Evolutionary conservation across 1,140 invertebrate species (phyloP).

Genomic region (Heliconius hewitsoni): DNA sequence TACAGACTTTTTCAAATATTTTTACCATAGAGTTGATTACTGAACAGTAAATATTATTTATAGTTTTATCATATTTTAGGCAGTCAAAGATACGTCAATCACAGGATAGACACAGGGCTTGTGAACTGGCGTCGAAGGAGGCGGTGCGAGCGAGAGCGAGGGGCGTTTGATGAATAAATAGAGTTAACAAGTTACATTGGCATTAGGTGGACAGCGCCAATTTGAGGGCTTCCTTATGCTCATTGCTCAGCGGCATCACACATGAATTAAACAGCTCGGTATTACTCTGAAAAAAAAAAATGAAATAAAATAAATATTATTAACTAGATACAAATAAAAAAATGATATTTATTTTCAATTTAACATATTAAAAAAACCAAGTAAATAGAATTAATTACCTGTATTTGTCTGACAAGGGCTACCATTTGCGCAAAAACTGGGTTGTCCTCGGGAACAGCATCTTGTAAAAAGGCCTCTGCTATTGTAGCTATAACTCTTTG

Average conservation of each 20-base stretch:
- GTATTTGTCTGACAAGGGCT: slow-evolving; percentile 76
- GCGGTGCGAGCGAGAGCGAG: slow-evolving; percentile 37
- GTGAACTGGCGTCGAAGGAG: slow-evolving; percentile 51
- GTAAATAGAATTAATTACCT: slow-evolving; percentile 44
- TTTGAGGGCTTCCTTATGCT: slow-evolving; percentile 91
- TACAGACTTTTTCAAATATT: slow-evolving; percentile 29
- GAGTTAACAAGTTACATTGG: slow-evolving; percentile 29
- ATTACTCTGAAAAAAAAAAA: slow-evolving; percentile 80
- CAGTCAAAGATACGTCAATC: slow-evolving; percentile 34
- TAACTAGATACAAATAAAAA: neutral
- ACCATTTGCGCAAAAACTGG: slow-evolving; percentile 90
- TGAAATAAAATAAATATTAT: neutral
- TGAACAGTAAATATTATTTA: slow-evolving; percentile 24
- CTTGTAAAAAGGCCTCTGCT: slow-evolving; percentile 92
- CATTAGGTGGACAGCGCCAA: slow-evolving; percentile 82
- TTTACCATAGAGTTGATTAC: slow-evolving; percentile 31
- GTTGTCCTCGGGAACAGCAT: slow-evolving; percentile 88
- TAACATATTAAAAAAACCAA: too few species aligned
- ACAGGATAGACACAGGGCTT: slow-evolving; percentile 41
- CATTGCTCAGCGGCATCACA: slow-evolving; percentile 86
- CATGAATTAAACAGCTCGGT: slow-evolving; percentile 92
- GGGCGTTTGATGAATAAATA: slow-evolving; percentile 54
- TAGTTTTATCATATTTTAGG: slow-evolving; percentile 31
- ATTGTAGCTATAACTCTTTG: slow-evolving; percentile 94
- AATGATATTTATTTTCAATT: too few species aligned